phyloP scores from a whole-genome alignment of 2,797 vertebrate genomes.

The Cryptoprocta ferox region DNA sequence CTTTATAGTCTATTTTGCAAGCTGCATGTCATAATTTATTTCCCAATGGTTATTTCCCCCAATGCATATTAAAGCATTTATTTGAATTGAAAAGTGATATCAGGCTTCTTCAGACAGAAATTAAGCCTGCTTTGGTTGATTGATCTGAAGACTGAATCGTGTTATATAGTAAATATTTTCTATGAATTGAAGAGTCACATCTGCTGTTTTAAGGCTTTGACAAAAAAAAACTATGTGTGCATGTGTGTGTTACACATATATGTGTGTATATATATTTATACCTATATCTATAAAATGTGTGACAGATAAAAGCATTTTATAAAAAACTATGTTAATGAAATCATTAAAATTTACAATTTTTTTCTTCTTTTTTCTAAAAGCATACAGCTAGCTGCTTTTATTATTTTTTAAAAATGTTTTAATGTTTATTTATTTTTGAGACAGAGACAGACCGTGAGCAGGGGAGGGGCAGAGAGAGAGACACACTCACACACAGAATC shows the following conservation, averaged over 20 bases:
- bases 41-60: background rate
- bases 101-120: background rate
- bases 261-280: background rate
- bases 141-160: background rate
- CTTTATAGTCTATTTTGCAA: background rate
- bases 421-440: too few species aligned
- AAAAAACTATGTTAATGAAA: background rate
- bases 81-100: background rate
- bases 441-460: too few species aligned
- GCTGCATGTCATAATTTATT: background rate
- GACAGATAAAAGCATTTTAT: background rate
- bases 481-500: too few species aligned
- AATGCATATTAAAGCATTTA: background rate
- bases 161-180: background rate
- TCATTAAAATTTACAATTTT: background rate
- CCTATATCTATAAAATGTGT: background rate
- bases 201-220: background rate
- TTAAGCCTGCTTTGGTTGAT: background rate
- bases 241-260: background rate
- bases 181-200: background rate
- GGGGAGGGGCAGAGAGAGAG: too few species aligned
- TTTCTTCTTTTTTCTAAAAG: too few species aligned
- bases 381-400: too few species aligned
- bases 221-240: background rate
- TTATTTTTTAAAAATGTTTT: too few species aligned